A percentile compares a stretch with the other conserved stretches of the same genome.
Evolutionary conservation across 2,888 invertebrate genomes (phyloP).

Genomic region (Lypha dubia): DNA sequence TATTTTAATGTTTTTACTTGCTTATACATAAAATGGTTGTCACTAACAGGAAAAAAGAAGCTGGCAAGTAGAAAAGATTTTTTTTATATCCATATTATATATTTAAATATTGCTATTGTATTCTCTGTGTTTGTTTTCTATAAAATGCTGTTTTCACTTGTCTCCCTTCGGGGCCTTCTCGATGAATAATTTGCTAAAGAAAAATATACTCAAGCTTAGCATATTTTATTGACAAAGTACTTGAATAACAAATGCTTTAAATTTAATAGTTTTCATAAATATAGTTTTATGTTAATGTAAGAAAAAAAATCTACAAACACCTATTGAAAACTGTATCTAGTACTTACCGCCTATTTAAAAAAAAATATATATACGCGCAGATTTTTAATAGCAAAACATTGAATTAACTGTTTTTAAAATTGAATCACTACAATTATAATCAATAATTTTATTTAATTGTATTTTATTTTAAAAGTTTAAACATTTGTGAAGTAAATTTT

Average conservation of each 20-base stretch:
- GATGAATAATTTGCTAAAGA: constrained; percentile 14
- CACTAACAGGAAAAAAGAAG: constrained; percentile 63
- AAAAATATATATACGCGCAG: too few species aligned
- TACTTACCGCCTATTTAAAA: too few species aligned
- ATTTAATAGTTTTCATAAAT: constrained; percentile 50
- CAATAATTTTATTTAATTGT: too few species aligned
- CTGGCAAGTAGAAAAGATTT: constrained; percentile 5
- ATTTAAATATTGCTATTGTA: constrained; percentile 3
- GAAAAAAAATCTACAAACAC: not conserved
- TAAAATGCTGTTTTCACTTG: constrained; percentile 6
- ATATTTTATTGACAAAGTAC: constrained; percentile 68
- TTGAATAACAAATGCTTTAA: constrained; percentile 58
- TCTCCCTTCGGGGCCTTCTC: not conserved
- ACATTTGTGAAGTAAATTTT: too few species aligned
- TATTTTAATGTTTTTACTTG: constrained; percentile 69
- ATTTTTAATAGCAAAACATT: too few species aligned
- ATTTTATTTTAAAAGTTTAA: too few species aligned
- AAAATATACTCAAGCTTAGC: constrained; percentile 48
- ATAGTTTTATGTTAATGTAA: not conserved
- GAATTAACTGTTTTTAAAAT: too few species aligned
- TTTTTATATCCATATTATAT: constrained; percentile 6
- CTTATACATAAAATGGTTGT: constrained; percentile 65
- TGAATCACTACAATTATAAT: too few species aligned
- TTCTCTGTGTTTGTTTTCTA: constrained; percentile 7
- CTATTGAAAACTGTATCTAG: not conserved